Base-by-base conservation (phyloP, 2,797 vertebrate species). In the Brachyrhaphis roseni region DNA sequence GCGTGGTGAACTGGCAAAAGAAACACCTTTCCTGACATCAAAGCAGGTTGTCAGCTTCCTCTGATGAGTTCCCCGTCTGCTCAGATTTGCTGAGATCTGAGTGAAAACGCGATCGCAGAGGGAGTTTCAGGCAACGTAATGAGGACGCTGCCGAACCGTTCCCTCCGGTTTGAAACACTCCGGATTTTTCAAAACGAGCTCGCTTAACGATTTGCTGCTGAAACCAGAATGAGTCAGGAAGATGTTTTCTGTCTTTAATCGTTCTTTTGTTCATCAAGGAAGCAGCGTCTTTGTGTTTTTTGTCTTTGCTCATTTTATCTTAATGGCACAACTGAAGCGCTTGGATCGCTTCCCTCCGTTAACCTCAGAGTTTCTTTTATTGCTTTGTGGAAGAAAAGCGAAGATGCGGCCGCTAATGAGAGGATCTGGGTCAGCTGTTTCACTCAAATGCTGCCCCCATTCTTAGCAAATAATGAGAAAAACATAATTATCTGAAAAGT, bases 41-140 rank as follows among this genome's bases (percentile, higher is more conserved):
- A 84, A 90, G 78, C 41, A 28, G 68, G n/a, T 49, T 47, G 47
- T 88, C 78, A 68, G 79, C 78, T 82, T 68, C 47, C 51, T 41
- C 51, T 82, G 88, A 85, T 79, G 72, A 82, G 81, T 59, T 66
- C 59, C 55, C 57, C 45, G 70, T 89, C 85, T 78, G 66, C 55
- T 57, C 76, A 45, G 75, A 84, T 91, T 80, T 82, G 79, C 74
- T 75, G 72, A 87, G 78, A 86, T 92, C 79, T 79, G 77, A 87
- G 47, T n/a, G 46, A 66, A 72, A 39, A 75, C 4, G 18, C 74
- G 83, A 55, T 74, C 68, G 31, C 62, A 84, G 77, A 77, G 74
- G 46, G 77, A 86, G 70, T 12, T 53, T 49, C 31, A 78, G 72
- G 71, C 79, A 77, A 4, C 78, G 76, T 83, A 74, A 75, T 83